A percentile compares a stretch with the other conserved stretches of the same genome.
Conservation (phyloP, 2,888 invertebrate species). For the Nomada goodeniana region DNA sequence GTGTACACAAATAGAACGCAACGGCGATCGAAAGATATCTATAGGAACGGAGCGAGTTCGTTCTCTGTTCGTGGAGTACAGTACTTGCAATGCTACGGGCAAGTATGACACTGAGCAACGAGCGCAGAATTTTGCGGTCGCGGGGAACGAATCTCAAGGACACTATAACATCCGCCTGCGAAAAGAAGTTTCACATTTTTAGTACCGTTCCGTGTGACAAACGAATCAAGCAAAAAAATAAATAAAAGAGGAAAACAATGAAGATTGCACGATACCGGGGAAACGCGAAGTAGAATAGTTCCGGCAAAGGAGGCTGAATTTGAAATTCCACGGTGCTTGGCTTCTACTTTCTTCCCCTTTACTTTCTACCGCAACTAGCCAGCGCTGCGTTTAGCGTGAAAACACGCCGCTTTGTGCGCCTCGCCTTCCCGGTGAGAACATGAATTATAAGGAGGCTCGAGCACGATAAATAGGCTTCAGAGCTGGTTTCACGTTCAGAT, state of each 20-base stretch:
- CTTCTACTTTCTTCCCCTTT: constrained; percentile 46
- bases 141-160: too few relatives aligned
- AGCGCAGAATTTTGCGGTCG: neutral
- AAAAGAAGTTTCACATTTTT: neutral
- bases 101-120: neutral
- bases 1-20: constrained; percentile 12
- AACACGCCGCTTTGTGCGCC: constrained; percentile 30
- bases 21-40: neutral
- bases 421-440: constrained; percentile 38
- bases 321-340: constrained; percentile 45
- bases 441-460: constrained; percentile 40
- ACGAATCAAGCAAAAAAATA: neutral
- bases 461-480: constrained; percentile 49
- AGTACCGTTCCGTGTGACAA: neutral
- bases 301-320: constrained; percentile 36
- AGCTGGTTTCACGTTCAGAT: constrained; percentile 40
- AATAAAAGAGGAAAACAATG: neutral
- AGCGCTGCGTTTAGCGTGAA: constrained; percentile 30
- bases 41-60: neutral
- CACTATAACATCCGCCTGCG: too few relatives aligned
- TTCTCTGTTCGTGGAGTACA: neutral
- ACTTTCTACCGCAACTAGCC: constrained; percentile 50
- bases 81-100: neutral
- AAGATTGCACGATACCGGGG: neutral
- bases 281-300: constrained; percentile 9